These are phyloP conservation scores for Xenus cinereus DNA, from an alignment of 2,113 vertebrate species.

Conservation along the genomic window DNA sequence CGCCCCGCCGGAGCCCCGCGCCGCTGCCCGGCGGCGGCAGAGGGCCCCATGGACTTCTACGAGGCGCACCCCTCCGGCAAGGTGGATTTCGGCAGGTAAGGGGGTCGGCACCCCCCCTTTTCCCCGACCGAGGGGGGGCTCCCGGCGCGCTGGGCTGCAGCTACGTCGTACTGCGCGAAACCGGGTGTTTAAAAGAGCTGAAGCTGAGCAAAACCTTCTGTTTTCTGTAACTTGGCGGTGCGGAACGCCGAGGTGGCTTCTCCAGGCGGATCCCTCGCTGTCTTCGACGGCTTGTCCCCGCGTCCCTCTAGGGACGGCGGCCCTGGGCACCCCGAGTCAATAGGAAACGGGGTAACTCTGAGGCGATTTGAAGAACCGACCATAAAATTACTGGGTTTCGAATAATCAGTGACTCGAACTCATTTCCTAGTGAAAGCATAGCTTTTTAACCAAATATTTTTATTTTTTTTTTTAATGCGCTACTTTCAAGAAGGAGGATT, in stretches of 20 bases:
- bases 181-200: neutral
- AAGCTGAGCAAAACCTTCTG: rapidly evolving
- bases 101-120: neutral
- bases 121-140: neutral
- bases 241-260: neutral
- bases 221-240: rapidly evolving
- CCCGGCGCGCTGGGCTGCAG: neutral
- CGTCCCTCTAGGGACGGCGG: neutral
- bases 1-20: neutral
- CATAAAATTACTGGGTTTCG: rapidly evolving
- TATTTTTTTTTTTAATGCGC: neutral
- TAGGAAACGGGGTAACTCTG: neutral
- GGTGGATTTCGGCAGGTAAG: slow-evolving; percentile 58
- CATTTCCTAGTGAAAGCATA: rapidly evolving
- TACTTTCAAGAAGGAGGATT: neutral
- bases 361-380: neutral
- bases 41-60: slow-evolving; percentile 35
- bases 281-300: neutral
- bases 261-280: neutral
- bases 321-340: rapidly evolving
- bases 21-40: neutral
- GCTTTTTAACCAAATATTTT: neutral
- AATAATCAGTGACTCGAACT: rapidly evolving
- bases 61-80: slow-evolving; percentile 31
- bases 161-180: neutral